Conservation (phyloP, 2,888 invertebrate species). For the Hesperia comma region DNA sequence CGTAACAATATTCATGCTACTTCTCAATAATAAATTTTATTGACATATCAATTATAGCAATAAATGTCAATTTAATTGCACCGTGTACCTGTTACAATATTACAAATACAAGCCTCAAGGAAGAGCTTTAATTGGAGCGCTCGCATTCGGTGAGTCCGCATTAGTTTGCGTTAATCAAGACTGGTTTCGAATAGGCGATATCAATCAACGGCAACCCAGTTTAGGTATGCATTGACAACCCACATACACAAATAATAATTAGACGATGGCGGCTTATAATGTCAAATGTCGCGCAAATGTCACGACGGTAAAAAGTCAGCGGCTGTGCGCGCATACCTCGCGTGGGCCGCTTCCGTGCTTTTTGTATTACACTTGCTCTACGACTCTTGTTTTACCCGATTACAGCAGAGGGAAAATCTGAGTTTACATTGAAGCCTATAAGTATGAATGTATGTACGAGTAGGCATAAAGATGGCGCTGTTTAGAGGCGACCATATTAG, state of each 20-base stretch:
- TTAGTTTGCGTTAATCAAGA: constrained; percentile 69
- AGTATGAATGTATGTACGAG: no score
- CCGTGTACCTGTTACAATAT: constrained; percentile 9
- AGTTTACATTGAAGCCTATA: no score
- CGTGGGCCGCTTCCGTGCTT: constrained; percentile 48
- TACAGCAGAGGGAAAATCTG: no score
- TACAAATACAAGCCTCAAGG: constrained; percentile 48
- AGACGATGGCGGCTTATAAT: constrained; percentile 71
- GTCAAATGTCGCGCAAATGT: constrained; percentile 81
- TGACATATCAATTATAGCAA: constrained; percentile 27
- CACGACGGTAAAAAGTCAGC: constrained; percentile 66
- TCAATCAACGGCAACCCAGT: constrained; percentile 62
- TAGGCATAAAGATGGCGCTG: no score
- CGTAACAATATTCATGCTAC: not conserved
- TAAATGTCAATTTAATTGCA: constrained; percentile 24
- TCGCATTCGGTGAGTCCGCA: constrained; percentile 64
- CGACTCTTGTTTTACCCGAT: constrained; percentile 20
- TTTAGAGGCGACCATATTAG: no score
- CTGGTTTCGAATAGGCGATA: constrained; percentile 60
- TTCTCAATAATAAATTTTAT: constrained; percentile 20
- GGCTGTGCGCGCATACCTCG: constrained; percentile 53
- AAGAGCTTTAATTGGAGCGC: constrained; percentile 69
- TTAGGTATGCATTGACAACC: constrained; percentile 70
- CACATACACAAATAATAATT: constrained; percentile 78
- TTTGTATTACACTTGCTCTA: constrained; percentile 38